Conservation (phyloP, 2,888 invertebrate species). For the Syrista parreyssii region DNA sequence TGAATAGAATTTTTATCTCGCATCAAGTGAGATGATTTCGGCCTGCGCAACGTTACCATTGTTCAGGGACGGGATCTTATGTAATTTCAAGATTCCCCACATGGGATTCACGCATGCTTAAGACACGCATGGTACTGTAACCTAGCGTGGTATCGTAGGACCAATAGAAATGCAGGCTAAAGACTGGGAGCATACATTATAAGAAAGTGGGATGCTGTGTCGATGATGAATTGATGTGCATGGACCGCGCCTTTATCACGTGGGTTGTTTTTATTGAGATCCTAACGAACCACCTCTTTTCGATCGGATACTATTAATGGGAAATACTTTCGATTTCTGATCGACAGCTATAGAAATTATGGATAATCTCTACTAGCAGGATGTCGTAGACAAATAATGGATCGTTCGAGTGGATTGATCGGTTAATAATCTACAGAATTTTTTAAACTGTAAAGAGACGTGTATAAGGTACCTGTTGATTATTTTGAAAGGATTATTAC, state of each 20-base stretch:
- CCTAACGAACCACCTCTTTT: neutral
- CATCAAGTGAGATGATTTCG: slow-evolving; percentile 17
- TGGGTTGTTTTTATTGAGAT: neutral
- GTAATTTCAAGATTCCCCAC: neutral
- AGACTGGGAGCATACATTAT: neutral
- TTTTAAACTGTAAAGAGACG: neutral
- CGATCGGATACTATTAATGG: neutral
- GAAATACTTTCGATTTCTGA: neutral
- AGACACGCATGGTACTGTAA: neutral
- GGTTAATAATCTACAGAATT: neutral
- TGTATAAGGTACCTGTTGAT: neutral
- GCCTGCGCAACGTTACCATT: slow-evolving; percentile 8
- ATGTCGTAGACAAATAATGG: neutral
- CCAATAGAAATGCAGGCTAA: neutral
- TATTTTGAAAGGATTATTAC: neutral
- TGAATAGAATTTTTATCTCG: neutral
- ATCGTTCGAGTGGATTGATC: neutral
- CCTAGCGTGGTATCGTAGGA: neutral
- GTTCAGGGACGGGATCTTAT: slow-evolving; percentile 9
- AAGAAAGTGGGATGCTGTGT: neutral
- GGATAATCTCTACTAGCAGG: neutral
- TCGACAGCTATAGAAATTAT: neutral
- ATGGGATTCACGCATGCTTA: neutral
- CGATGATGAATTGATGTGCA: slow-evolving; percentile 1
- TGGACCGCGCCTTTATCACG: neutral